Evolutionary conservation across 2,797 vertebrate species (phyloP), one percentile per base, ranked within the genome.

Genomic region (Chelidonichthys spinosus): DNA sequence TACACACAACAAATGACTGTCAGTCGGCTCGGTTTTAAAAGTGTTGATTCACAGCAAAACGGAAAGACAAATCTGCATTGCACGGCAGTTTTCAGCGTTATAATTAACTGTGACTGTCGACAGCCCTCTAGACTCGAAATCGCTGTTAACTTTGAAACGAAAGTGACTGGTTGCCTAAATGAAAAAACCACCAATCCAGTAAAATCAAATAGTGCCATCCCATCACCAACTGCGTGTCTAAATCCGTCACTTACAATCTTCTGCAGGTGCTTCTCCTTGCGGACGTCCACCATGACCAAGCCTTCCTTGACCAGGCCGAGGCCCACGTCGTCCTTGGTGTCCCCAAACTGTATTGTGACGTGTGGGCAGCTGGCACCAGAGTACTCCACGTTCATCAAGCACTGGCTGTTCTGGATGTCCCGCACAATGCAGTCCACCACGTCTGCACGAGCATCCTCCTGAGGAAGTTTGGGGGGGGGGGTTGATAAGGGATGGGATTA

Each of bases 401-500:
- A 99, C 95, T 99, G 98, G 37, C 87, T 97, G 93, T 99, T 99
- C 78, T 99, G 98, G 91, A 99, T 97, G 92, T 99, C 97, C 67
- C 96, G 91, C 46, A 99, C 97, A 56, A 99, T 90, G 2, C 96
- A 97, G 95, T 99, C 98, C 88, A 99, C 96, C 0, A 95, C 97
- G 3, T 99, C 97, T 0, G 96, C 96, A n/a, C 96, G 95, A 1
- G 95, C 96, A 0, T 98, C 98, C 35, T 99, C 97, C 97, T 99
- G 63, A 0, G 67, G 25, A 33, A 18, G 33, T 0, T 25, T 25
- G 1, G 25, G 25, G 25, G 5, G 13, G 13, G 61, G 15, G 39
- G 9, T 14, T 15, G 58, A 50, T 53, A 15, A 11, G 4, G 18
- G 15, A 11, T 2, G 42, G 63, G 17, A 4, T 39, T 1, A 71